phyloP scores from a whole-genome alignment of 2,888 invertebrate species.

The Aphodius granarius region DNA sequence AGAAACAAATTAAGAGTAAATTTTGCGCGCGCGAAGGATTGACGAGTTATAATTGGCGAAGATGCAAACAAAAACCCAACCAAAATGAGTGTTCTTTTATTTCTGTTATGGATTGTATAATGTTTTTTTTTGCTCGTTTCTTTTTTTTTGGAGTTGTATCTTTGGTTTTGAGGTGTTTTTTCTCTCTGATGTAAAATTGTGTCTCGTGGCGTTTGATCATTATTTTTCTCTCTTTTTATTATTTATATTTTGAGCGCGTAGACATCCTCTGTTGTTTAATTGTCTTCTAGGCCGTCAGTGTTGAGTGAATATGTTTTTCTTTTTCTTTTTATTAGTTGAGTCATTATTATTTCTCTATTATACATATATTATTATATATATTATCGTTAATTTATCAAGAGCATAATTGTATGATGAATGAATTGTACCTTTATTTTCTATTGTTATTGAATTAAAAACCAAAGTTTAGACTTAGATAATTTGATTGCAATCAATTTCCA shows the following conservation, averaged over 20 bases:
- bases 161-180: background rate
- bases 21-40: slow-evolving; percentile 29
- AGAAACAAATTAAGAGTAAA: slow-evolving; percentile 6
- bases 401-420: slow-evolving; percentile 44
- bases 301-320: slow-evolving; percentile 35
- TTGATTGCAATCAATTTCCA: background rate
- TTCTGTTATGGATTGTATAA: slow-evolving; percentile 29
- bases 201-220: background rate
- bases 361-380: slow-evolving; percentile 31
- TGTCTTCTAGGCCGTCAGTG: slow-evolving; percentile 35
- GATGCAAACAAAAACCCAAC: slow-evolving; percentile 45
- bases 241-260: slow-evolving; percentile 43
- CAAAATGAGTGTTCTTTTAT: slow-evolving; percentile 31
- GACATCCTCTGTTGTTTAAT: slow-evolving; percentile 55
- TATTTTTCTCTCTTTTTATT: slow-evolving; percentile 15
- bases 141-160: slow-evolving; percentile 31
- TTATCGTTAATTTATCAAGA: slow-evolving; percentile 46
- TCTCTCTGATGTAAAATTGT: background rate
- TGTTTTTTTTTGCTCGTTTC: slow-evolving; percentile 38
- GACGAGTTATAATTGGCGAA: slow-evolving; percentile 50
- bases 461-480: slow-evolving; percentile 52
- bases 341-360: slow-evolving; percentile 46
- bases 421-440: slow-evolving; percentile 56
- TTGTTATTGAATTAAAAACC: slow-evolving; percentile 52
- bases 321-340: slow-evolving; percentile 44